A percentile compares a stretch with the other conserved stretches of the same genome.
phyloP scores from a whole-genome alignment of 2,113 vertebrate genomes.

The Labeo rohita region DNA sequence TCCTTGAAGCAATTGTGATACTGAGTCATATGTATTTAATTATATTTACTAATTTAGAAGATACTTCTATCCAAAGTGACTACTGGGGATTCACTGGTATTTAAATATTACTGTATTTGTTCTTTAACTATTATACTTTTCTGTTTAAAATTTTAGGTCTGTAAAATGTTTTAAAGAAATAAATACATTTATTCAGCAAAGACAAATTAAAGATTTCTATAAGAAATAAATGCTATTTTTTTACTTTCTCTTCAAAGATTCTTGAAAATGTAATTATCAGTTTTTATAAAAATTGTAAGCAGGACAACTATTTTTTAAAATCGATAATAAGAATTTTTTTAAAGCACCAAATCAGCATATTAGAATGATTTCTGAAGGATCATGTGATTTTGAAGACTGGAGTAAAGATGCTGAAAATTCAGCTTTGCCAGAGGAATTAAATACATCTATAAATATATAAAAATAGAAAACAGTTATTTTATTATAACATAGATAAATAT shows the following conservation, averaged over 20 bases:
- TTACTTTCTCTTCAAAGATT: not conserved
- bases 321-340: not conserved
- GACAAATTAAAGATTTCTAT: not conserved
- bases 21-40: not conserved
- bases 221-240: not conserved
- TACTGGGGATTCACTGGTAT: not conserved
- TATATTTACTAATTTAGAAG: not conserved
- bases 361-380: not conserved
- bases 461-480: not conserved
- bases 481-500: no score
- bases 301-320: not conserved
- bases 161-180: not conserved
- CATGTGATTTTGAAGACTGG: not conserved
- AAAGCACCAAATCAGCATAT: not conserved
- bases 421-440: not conserved
- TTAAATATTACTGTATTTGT: not conserved
- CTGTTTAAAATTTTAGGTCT: not conserved
- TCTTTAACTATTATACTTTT: not conserved
- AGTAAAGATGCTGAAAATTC: not conserved
- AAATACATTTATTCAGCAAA: not conserved
- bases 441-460: not conserved
- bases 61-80: not conserved
- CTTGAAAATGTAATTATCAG: not conserved
- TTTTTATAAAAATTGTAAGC: not conserved
- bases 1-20: not conserved